These are phyloP conservation scores for Prionace glauca DNA, from an alignment of 2,797 vertebrate genomes.

Conservation along the genomic window DNA sequence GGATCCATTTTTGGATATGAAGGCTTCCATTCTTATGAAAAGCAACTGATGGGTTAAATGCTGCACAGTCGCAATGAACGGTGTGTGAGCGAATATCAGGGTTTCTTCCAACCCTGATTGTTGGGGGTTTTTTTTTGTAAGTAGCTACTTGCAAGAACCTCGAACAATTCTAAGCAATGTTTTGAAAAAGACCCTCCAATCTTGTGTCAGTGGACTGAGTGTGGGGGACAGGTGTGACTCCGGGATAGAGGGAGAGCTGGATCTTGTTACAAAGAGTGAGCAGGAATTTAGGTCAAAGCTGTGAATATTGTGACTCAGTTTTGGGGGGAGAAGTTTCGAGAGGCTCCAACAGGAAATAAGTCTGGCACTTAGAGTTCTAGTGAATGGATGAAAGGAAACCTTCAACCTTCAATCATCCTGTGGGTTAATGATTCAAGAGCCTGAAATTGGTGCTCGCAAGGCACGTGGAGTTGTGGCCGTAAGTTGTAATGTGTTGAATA, in stretches of 20 bases:
- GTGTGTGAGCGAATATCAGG: background rate
- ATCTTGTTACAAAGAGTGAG: no score
- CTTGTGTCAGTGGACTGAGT: background rate
- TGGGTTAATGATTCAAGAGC: constrained; percentile 20
- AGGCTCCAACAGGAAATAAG: constrained; percentile 2
- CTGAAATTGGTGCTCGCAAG: background rate
- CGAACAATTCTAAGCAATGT: background rate
- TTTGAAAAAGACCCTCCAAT: background rate
- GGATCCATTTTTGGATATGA: background rate
- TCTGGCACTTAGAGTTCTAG: no score
- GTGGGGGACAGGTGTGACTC: background rate
- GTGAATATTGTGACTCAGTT: background rate
- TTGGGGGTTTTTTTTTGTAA: background rate
- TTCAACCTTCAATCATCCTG: constrained; percentile 4
- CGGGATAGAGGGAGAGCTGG: background rate
- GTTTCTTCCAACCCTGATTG: background rate
- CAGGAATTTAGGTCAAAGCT: constrained; percentile 8
- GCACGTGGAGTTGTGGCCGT: background rate
- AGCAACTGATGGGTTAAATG: background rate
- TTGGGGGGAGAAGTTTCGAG: background rate
- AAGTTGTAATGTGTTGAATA: background rate
- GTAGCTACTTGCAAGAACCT: background rate
- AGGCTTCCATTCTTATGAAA: background rate
- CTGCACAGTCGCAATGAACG: background rate
- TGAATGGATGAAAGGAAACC: constrained; percentile 11